Base-by-base conservation (phyloP, 2,797 vertebrate species). In the Cryptoprocta ferox region DNA sequence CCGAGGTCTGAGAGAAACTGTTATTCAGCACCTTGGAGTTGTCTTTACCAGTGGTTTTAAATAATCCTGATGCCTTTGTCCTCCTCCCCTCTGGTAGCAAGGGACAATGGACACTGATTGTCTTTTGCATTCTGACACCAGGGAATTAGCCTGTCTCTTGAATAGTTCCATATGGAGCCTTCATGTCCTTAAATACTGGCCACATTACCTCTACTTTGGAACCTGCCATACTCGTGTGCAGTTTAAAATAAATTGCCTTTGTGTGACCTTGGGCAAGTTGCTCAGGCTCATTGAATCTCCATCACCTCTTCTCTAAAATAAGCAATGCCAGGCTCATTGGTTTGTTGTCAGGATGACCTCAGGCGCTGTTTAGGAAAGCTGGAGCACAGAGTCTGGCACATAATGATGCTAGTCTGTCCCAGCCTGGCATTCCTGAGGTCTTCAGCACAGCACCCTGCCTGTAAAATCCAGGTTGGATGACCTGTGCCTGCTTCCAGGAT, bases 221-320 rank as follows among this genome's bases (percentile, higher is more conserved):
- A 89, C 18, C 28, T 91, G 19, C 14, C 61, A 50, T 28, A 66
- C 32, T 21, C 19, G 2, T 76, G 26, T 81, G 19, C 56, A 53
- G 85, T 92, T 93, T 93, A n/a, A 93, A 95, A 71, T 90, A 80
- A 79, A 68, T 68, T 35, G 19, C 50, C 37, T 66, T 68, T 71
- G 30, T 79, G 70, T 24, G 76, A 82, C 94, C 73, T 71, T 90
- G 92, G 45, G 30, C 28, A 66, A 59, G 11, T 92, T 28, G 45
- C n/a, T 82, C 39, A 18, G 42, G 53, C 53, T 92, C 3, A 28
- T 37, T 68, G 66, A 42, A 48, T 88, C 81, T 70, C 50, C 32
- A 87, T 73, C 28, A 92, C n/a, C 30, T 92, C 61, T 78, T 87
- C 80, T 94, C 37, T 87, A 71, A 80, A 95, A 56, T 93, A 65